phyloP scores from a whole-genome alignment of 2,113 vertebrate genomes.

The Hyla sarda region DNA sequence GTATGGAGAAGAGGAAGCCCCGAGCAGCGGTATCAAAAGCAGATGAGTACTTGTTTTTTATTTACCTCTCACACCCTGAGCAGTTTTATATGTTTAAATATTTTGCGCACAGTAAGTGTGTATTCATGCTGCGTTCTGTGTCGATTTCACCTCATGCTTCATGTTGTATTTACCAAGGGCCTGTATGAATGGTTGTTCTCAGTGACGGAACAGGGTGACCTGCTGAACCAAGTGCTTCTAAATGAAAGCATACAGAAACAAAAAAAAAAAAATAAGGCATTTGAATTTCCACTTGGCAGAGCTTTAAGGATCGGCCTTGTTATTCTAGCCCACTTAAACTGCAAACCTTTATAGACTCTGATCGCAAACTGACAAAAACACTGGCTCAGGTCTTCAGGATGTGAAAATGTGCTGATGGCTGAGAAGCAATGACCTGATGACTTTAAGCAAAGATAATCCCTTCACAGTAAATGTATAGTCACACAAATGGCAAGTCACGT shows the following conservation, averaged over 20 bases:
- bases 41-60: neutral
- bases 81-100: slow-evolving; percentile 6
- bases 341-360: slow-evolving; percentile 49
- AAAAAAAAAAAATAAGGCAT: slow-evolving; percentile 43
- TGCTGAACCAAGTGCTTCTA: slow-evolving; percentile 52
- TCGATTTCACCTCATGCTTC: slow-evolving; percentile 55
- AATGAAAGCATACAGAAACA: slow-evolving; percentile 59
- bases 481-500: too few species aligned
- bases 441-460: slow-evolving; percentile 29
- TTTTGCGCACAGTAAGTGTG: slow-evolving; percentile 37
- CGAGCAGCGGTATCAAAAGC: neutral
- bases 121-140: slow-evolving; percentile 50
- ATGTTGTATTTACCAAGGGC: slow-evolving; percentile 50
- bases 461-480: neutral
- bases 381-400: slow-evolving; percentile 44
- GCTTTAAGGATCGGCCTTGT: slow-evolving; percentile 46
- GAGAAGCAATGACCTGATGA: slow-evolving; percentile 41
- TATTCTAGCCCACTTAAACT: slow-evolving; percentile 55
- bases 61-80: neutral
- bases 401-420: slow-evolving; percentile 41
- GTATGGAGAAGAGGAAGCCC: too few species aligned
- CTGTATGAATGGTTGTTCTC: slow-evolving; percentile 58
- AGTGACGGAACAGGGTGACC: slow-evolving; percentile 51
- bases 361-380: slow-evolving; percentile 41
- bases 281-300: slow-evolving; percentile 57